Evolutionary conservation across 2,113 vertebrate genomes (phyloP).

Genomic region (Cebidichthys violaceus): DNA sequence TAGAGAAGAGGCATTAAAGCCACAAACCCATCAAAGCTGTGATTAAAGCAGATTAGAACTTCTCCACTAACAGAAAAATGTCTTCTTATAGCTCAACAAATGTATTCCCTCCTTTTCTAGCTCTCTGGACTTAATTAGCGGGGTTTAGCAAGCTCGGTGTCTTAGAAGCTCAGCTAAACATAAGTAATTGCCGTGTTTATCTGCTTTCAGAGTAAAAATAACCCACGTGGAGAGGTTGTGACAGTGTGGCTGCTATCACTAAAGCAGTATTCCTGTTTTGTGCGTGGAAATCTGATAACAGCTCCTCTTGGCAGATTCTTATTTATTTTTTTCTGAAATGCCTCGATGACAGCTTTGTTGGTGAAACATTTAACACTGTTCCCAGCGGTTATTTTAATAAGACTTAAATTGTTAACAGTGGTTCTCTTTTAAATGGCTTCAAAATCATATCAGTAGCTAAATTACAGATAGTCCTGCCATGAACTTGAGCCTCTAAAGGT

Average conservation of each 20-base stretch:
- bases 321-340: constrained; percentile 31
- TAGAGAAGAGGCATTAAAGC: constrained; percentile 35
- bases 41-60: constrained; percentile 60
- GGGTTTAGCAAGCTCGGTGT: constrained; percentile 47
- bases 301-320: constrained; percentile 26
- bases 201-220: constrained; percentile 60
- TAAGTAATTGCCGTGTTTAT: constrained; percentile 67
- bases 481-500: constrained; percentile 24
- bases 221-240: constrained; percentile 52
- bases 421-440: constrained; percentile 33
- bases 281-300: constrained; percentile 53
- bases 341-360: constrained; percentile 57
- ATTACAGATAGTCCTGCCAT: constrained; percentile 24
- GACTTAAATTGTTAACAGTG: constrained; percentile 45
- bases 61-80: constrained; percentile 7
- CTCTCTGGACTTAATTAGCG: constrained; percentile 61
- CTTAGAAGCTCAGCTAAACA: constrained; percentile 58
- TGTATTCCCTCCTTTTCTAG: constrained; percentile 40
- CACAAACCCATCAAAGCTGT: constrained; percentile 41
- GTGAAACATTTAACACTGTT: constrained; percentile 56
- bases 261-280: constrained; percentile 47
- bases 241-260: constrained; percentile 44
- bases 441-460: constrained; percentile 32
- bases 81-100: constrained; percentile 25
- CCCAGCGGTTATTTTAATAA: constrained; percentile 57